Evolutionary conservation across 1,140 invertebrate species (phyloP).

Genomic region (Lepidurus apus): DNA sequence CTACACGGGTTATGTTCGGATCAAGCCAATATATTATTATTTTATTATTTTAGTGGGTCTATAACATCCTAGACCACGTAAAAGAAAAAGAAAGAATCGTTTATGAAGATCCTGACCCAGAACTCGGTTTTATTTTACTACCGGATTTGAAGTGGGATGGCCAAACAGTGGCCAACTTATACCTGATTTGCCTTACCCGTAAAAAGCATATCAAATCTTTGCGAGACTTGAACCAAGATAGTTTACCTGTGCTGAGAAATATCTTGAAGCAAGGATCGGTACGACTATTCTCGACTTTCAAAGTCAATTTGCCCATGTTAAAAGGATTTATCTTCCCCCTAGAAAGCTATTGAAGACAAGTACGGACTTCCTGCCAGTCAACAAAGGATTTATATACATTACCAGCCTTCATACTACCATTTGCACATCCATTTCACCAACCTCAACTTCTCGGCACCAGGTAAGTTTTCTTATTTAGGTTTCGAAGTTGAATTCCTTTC

Average conservation of each 20-base stretch:
- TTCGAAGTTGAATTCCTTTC: not conserved
- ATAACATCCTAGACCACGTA: constrained; percentile 89
- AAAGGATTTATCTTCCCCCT: constrained; percentile 42
- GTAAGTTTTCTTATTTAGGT: constrained; percentile 44
- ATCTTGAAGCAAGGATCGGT: constrained; percentile 65
- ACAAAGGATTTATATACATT: constrained; percentile 84
- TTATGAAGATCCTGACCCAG: constrained; percentile 68
- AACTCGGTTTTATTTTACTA: constrained; percentile 77
- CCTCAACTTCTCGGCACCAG: constrained; percentile 71
- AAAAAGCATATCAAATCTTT: constrained; percentile 70
- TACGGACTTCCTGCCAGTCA: constrained; percentile 65
- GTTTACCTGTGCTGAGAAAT: constrained; percentile 78
- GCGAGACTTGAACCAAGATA: constrained; percentile 67
- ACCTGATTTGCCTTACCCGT: constrained; percentile 74
- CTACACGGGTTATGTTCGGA: not conserved
- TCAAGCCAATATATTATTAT: not conserved
- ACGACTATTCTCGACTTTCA: constrained; percentile 41
- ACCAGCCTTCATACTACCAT: constrained; percentile 95
- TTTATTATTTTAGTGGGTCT: constrained; percentile 75
- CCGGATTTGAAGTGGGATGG: constrained; percentile 95
- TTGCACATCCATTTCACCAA: constrained; percentile 91
- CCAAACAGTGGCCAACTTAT: constrained; percentile 64
- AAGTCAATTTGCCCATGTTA: not conserved
- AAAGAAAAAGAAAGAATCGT: constrained; percentile 81
- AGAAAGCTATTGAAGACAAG: constrained; percentile 70